Evolutionary conservation across 2,888 invertebrate species (phyloP), one percentile per base, ranked within the genome.

Genomic region (Corbicula japonica): DNA sequence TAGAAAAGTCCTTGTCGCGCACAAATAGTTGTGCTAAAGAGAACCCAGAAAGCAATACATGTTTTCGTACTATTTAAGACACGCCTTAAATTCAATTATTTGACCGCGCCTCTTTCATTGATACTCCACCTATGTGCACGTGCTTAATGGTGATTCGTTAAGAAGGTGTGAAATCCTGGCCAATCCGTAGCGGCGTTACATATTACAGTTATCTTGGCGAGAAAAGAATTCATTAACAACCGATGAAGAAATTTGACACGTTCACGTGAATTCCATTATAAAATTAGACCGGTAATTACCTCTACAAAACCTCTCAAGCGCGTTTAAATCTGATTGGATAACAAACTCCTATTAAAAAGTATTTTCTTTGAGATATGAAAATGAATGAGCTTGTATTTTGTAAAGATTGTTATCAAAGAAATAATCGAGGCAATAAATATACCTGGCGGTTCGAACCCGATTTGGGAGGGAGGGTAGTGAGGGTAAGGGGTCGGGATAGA

Each of bases 251-350:
- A 85, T 83, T 70, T 73, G 83, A 85, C 85, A 85, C 85, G 76
- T 76, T 63, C 65, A 74, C 76, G 80, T 81, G 83, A 83, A 81
- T 81, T 70, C 81, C 85, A 80, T 81, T 83, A 80, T 71, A 83
- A 85, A 80, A 83, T 85, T 81, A 85, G 83, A 81, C 62, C 70
- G 56, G 81, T 83, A 85, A 85, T 85, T 85, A 83, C 77, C 78
- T 68, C 76, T 71, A 60, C 54, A 69, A 73, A 77, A 61, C 70
- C 73, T 54, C 70, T 76, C 76, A 80, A 56, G 77, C 82, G 78
- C 70, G 69, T 68, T 78, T 52, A 44, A 61, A 35, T 50, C 61
- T 76, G 82, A 82, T 82, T 82, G 82, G 82, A 69, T 72, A 61
- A 72, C 76, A 73, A 65, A 61, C 61, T 71, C 66, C 66, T 61